Evolutionary conservation across 2,797 vertebrate species (phyloP), one percentile per base, ranked within the genome.

Genomic region (Melopsittacus undulatus): DNA sequence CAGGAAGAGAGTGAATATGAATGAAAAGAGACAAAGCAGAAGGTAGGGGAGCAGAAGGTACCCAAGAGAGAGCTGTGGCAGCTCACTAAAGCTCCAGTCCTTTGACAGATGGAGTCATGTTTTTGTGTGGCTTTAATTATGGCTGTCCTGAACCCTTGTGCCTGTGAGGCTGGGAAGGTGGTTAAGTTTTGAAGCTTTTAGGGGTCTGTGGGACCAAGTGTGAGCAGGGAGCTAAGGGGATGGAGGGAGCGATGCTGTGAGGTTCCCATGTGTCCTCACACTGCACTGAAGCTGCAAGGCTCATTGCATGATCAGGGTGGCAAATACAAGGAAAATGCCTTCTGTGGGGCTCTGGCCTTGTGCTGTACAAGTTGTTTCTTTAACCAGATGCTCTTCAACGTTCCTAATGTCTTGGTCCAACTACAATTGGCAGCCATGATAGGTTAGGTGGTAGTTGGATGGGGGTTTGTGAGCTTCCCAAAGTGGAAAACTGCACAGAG

Each of bases 201-300:
- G 13, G 18, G 36, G 24, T 59, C 49, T 17, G 8, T 59, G 63
- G 32, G 24, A n/a, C 10, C 21, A 38, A 29, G 3, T 38, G 11
- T 61, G 51, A 45, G 42, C 10, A 40, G 34, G 40, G 43, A 74
- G 14, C 22, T 32, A 12, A 52, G 52, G 45, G 51, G 34, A 14
- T 57, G 62, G 27, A 68, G 49, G 23, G 17, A 59, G 74, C 0
- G 4, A 19, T 64, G 38, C 69, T 34, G 57, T 5, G 27, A 54
- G 57, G 22, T 63, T 61, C 27, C 15, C 38, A 13, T 5, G 3
- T 0, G 3, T 54, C 23, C 52, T 16, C 10, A 13, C 0, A 3
- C 45, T 1, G 2, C 13, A 2, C 42, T 13, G 36, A 49, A 57
- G 29, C 51, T 64, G n/a, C n/a, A 27, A 59, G 51, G n/a, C 64